phyloP scores from a whole-genome alignment of 2,888 invertebrate genomes.

The Dicyrtomina minuta region DNA sequence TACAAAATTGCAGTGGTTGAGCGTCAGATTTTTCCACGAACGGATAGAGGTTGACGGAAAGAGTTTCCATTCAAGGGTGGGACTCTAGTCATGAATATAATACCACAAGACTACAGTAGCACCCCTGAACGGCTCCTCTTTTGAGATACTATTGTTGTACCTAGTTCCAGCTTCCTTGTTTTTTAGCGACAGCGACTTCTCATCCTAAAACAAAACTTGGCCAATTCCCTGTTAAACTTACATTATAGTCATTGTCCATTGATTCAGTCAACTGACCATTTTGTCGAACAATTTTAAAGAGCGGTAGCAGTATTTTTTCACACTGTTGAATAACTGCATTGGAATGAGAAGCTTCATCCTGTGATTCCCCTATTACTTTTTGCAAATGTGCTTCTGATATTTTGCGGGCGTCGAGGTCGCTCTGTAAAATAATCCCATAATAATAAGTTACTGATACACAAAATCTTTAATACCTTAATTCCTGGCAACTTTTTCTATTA shows the following conservation, averaged over 20 bases:
- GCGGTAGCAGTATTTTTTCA: conserved; percentile 26
- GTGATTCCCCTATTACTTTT: conserved; percentile 1
- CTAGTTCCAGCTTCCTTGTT: neutral
- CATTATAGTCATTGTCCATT: conserved; percentile 34
- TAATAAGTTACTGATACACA: neutral
- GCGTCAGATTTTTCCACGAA: neutral
- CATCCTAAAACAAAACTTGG: neutral
- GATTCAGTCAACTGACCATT: conserved; percentile 27
- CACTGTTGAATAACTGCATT: conserved; percentile 19
- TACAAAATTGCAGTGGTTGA: neutral
- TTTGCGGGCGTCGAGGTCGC: conserved; percentile 9
- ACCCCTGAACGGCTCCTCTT: conserved; percentile 34
- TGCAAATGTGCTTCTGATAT: conserved; percentile 16
- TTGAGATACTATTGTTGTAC: neutral
- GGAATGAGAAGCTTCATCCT: conserved; percentile 17
- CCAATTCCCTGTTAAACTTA: conserved; percentile 15
- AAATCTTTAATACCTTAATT: neutral
- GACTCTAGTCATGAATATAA: conserved; percentile 50
- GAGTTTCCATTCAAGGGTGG: conserved; percentile 48
- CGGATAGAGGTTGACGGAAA: conserved; percentile 14
- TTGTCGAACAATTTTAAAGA: conserved; percentile 31
- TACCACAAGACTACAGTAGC: conserved; percentile 35
- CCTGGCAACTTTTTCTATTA: too few relatives aligned
- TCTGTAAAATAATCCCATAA: conserved; percentile 3
- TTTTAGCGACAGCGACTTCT: neutral